A percentile compares a stretch with the other conserved stretches of the same genome.
These are phyloP conservation scores for Acromyrmex echinatior DNA, from an alignment of 1,140 invertebrate species.

Conservation along the genomic window DNA sequence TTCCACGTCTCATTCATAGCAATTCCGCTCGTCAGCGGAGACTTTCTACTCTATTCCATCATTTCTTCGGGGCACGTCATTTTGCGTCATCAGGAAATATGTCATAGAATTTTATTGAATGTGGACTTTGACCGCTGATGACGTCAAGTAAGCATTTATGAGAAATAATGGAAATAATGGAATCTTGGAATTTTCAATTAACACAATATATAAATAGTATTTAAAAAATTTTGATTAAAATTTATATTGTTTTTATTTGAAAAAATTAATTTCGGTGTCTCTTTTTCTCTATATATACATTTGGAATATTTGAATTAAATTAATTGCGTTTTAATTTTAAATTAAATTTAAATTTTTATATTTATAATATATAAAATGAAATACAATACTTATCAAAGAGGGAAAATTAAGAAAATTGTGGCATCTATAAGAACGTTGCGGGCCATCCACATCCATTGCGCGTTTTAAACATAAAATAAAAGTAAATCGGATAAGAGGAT, in stretches of 20 bases:
- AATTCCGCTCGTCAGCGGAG: not conserved
- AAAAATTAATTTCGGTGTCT: not conserved
- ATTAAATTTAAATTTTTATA: not conserved
- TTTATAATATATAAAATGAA: not conserved
- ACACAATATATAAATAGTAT: not conserved
- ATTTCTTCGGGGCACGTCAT: conserved; percentile 10
- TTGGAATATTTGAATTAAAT: not conserved
- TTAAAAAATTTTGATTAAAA: not conserved
- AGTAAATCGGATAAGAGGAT: conserved; percentile 23
- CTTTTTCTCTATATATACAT: not conserved
- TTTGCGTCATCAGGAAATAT: not conserved
- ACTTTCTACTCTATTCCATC: not conserved
- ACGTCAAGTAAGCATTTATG: not conserved
- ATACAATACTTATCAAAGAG: not conserved
- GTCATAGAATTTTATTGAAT: not conserved
- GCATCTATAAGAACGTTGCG: not conserved
- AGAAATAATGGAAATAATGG: not conserved
- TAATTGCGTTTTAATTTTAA: not conserved
- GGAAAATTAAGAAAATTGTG: not conserved
- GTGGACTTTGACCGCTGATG: not conserved
- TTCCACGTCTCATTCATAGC: conserved; percentile 5
- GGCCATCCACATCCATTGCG: not conserved
- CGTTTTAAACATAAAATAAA: conserved; percentile 20
- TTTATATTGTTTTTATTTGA: not conserved
- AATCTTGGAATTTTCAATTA: not conserved